Base-by-base conservation (phyloP, 2,888 invertebrate species). In the Nipponacmea schrenckii region DNA sequence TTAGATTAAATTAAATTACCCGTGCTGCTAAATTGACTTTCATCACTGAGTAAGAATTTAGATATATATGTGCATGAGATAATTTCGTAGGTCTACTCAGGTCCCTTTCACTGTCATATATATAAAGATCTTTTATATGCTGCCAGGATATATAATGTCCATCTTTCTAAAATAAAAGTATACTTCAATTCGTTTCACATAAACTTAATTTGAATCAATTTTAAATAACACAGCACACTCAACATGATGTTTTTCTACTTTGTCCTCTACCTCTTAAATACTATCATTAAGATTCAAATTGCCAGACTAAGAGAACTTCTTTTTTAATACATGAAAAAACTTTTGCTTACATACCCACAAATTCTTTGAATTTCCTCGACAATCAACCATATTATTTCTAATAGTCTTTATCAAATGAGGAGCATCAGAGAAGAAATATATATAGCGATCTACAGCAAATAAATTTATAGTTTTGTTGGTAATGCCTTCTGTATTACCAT, bases 91-190 rank as follows among this genome's bases (percentile, higher is more conserved):
- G 15, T 48, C 48, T 14, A 12, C 48, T 48, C n/a, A 48, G n/a
- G 15, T 48, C 48, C 14, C 17, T 24, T 1, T 20, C 10, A 5
- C 3, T 27, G 24, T 68, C 68, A 15, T 17, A 8, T 3, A 56
- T 5, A 27, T 62, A 62, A 2, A 68, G 17, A 17, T 62, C 62
- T n/a, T 2, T 2, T 0, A 62, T 56, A 27, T 68, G 69, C 15
- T 64, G 24, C 69, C 69, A 69, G 3, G 46, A 31, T 0, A 69
- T n/a, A 48, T 69, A n/a, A 15, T 64, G 20, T 24, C 69, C 69
- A 26, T 63, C 26, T 44, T 63, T 63, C 69, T 63, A 62, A n/a
- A 69, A 46, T 8, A 24, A 62, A n/a, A n/a, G n/a, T n/a, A n/a
- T n/a, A n/a, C n/a, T n/a, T n/a, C n/a, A n/a, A n/a, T n/a, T n/a